Evolutionary conservation across 2,797 vertebrate species (phyloP), one percentile per base, ranked within the genome.

Genomic region (Odontamblyopus rebecca): DNA sequence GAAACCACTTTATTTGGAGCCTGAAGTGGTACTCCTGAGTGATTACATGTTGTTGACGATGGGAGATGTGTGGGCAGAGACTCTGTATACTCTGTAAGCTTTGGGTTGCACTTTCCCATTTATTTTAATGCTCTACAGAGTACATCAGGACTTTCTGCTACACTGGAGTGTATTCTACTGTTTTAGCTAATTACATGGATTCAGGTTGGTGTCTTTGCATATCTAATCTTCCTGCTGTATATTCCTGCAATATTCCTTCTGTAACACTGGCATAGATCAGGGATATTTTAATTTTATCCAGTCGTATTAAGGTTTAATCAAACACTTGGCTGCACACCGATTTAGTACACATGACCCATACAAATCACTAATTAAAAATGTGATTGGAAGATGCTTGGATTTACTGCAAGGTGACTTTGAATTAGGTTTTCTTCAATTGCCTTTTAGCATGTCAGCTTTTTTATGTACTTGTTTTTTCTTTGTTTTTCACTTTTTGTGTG

Each of bases 291-390:
- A 85, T 83, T 73, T 69, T 32, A 76, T 74, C 69, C 73, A 13
- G 4, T 75, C 66, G 80, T 75, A 83, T 81, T 71, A 75, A 78
- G 61, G 83, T 80, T 81, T 81, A 82, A 84, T 86, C 83, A 82
- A 76, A 77, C 73, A 72, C 74, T 84, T 61, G 68, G 61, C 67
- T 65, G 66, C 74, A 57, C 75, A 69, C 73, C 68, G 71, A 83
- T 62, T n/a, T 71, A 70, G 71, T 73, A 62, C 78, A 82, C 69
- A 69, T 30, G 72, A 65, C 67, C 74, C 70, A 61, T 41, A 61
- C 26, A 38, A 69, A 68, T 64, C 12, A 69, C 61, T 71, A 79
- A 82, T 83, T 78, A 80, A 76, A 48, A 23, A 59, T 60, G 35
- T 50, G 64, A 66, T 50, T 51, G 64, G 44, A 66, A 50, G 41